Evolutionary conservation across 2,888 invertebrate species (phyloP).

Genomic region (Nomada lathburiana): DNA sequence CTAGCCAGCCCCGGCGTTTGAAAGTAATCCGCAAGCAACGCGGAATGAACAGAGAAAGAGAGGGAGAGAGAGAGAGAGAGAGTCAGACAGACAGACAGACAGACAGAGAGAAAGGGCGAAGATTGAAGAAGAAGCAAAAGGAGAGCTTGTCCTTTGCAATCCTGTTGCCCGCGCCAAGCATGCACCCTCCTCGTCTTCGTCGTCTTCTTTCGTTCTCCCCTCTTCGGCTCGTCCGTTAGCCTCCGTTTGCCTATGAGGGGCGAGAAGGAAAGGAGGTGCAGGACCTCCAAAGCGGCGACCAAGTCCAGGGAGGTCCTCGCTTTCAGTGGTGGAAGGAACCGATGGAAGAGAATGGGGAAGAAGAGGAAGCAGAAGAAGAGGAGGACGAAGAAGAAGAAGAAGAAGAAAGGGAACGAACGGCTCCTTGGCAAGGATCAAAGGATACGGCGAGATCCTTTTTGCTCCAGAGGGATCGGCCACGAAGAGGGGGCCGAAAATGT

Average conservation of each 20-base stretch:
- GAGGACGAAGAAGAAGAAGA: slow-evolving; percentile 58
- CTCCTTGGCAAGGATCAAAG: slow-evolving; percentile 75
- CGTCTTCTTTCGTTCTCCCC: slow-evolving; percentile 15
- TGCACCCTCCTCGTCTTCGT: slow-evolving; percentile 26
- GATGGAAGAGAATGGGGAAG: slow-evolving; percentile 57
- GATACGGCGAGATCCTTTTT: slow-evolving; percentile 73
- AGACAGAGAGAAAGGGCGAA: too few relatives aligned
- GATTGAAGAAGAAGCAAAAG: slow-evolving; percentile 32
- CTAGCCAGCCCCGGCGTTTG: too few relatives aligned
- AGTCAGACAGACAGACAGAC: too few relatives aligned
- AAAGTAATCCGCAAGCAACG: too few relatives aligned
- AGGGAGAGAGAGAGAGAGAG: too few relatives aligned
- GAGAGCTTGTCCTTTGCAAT: slow-evolving; percentile 59
- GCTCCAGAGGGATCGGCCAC: slow-evolving; percentile 66
- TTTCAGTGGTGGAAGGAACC: slow-evolving; percentile 61
- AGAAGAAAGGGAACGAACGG: slow-evolving; percentile 68
- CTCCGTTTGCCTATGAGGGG: slow-evolving; percentile 57
- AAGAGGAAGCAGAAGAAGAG: slow-evolving; percentile 53
- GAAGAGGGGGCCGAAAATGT: slow-evolving; percentile 66
- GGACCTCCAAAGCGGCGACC: slow-evolving; percentile 77
- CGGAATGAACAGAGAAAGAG: too few relatives aligned
- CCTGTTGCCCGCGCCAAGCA: slow-evolving; percentile 45
- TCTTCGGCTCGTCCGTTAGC: slow-evolving; percentile 49
- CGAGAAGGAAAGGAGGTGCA: slow-evolving; percentile 58
- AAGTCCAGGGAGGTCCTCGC: slow-evolving; percentile 81